These are phyloP conservation scores for Scopus umbretta DNA, from an alignment of 2,113 vertebrate genomes.

Conservation along the genomic window DNA sequence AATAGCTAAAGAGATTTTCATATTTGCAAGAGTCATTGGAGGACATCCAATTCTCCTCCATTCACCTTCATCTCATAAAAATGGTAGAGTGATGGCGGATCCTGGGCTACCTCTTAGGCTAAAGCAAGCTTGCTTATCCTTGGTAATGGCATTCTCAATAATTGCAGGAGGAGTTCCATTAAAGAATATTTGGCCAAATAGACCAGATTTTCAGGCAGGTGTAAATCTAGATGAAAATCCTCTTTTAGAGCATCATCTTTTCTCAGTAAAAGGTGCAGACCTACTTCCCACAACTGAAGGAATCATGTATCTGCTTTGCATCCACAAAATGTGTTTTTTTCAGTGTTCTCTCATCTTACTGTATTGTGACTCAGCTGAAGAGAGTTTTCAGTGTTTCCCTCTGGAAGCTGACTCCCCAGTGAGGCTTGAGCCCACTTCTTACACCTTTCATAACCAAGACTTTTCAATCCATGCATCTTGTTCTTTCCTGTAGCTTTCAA, in stretches of 20 bases:
- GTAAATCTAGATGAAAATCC: neutral
- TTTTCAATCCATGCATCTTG: neutral
- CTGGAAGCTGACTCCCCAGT: neutral
- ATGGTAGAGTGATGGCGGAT: neutral
- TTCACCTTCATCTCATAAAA: neutral
- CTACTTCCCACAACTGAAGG: neutral
- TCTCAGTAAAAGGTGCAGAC: neutral
- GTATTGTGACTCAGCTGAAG: neutral
- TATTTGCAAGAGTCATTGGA: neutral
- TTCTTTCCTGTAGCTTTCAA: neutral
- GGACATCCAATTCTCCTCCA: neutral
- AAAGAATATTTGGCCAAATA: neutral
- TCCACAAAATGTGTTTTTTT: neutral
- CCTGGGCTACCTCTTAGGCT: neutral
- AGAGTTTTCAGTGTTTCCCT: neutral
- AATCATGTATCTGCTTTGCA: neutral
- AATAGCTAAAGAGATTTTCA: neutral
- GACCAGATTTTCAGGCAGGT: neutral
- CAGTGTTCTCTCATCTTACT: neutral
- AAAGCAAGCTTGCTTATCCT: neutral
- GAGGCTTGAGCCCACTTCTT: neutral
- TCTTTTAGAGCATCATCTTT: neutral
- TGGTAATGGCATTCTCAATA: neutral
- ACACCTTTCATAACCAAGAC: neutral
- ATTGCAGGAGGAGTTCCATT: neutral